Evolutionary conservation across 2,113 vertebrate species (phyloP), one percentile per base, ranked within the genome.

Genomic region (Arizona elegans): DNA sequence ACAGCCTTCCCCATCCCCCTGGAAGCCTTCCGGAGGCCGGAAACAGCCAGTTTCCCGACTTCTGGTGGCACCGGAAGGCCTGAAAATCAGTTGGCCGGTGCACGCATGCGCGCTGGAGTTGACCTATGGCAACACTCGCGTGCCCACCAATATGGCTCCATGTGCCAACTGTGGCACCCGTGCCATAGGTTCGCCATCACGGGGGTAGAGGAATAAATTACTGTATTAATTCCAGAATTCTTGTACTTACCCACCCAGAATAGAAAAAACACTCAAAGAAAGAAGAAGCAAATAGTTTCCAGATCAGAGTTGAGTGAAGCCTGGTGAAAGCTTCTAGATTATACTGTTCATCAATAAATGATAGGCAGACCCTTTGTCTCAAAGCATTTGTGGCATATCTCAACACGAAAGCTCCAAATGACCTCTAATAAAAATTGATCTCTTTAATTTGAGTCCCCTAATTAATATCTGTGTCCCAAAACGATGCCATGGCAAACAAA

Each of bases 331-430:
- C 47, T 6, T 38, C 70, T 81, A 38, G 7, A 38, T 81, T 81
- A 38, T 81, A 56, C 58, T 87, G 2, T 0, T 0, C 6, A n/a
- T 9, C 62, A 47, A 53, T 88, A 58, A 93, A 8, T 89, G 85
- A 0, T 75, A 47, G 8, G 5, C 50, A 91, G 91, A 12, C n/a
- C 3, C 89, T 88, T 92, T 47, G 33, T 89, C 17, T 89, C 75
- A 92, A 12, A 5, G 12, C 89, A 88, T 65, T 93, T 94, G 59
- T 92, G 89, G 92, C 59, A 70, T 87, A 89, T 17, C 91, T 1
- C 10, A 47, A 92, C 75, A 24, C 86, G 38, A 91, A 7, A 1
- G 24, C 21, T 91, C 29, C 52, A 93, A 91, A 86, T 87, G 90
- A 88, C 88, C n/a, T 62, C 81, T 38, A 47, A 91, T 93, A 94